phyloP scores from a whole-genome alignment of 2,113 vertebrate species.

The Chaenogobius annularis region DNA sequence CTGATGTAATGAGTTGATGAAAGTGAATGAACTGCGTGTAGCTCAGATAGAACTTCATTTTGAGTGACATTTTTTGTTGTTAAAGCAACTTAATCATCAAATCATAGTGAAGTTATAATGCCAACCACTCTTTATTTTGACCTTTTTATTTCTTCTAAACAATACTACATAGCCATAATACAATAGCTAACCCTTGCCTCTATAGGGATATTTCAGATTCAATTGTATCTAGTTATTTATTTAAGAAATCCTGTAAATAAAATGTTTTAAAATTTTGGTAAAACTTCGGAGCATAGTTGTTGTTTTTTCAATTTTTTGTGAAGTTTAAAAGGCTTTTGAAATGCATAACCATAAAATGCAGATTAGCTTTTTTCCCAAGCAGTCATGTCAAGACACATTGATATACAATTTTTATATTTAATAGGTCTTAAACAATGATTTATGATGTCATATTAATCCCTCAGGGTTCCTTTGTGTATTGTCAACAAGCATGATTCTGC shows the following conservation, averaged over 20 bases:
- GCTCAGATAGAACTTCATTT: not conserved
- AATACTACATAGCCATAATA: no score
- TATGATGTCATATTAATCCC: conserved; percentile 39
- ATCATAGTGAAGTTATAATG: no score
- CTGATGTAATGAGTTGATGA: not conserved
- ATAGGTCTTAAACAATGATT: conserved; percentile 34
- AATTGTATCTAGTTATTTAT: no score
- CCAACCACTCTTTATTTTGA: no score
- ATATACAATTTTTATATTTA: not conserved
- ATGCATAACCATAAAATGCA: not conserved
- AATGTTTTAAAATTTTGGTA: no score
- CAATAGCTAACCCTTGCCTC: no score
- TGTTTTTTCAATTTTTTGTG: no score
- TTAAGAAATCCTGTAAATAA: no score
- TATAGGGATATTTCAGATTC: no score
- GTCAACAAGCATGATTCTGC: conserved; percentile 17
- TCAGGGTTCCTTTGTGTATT: conserved; percentile 31
- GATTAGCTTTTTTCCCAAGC: not conserved
- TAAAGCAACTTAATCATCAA: no score
- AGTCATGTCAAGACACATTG: conserved; percentile 43
- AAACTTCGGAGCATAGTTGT: no score
- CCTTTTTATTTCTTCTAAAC: no score
- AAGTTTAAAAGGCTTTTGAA: not conserved
- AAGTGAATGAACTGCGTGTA: not conserved
- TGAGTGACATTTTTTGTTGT: not conserved